Base-by-base conservation (phyloP, 2,797 vertebrate species). In the Pseudomugil gertrudae region DNA sequence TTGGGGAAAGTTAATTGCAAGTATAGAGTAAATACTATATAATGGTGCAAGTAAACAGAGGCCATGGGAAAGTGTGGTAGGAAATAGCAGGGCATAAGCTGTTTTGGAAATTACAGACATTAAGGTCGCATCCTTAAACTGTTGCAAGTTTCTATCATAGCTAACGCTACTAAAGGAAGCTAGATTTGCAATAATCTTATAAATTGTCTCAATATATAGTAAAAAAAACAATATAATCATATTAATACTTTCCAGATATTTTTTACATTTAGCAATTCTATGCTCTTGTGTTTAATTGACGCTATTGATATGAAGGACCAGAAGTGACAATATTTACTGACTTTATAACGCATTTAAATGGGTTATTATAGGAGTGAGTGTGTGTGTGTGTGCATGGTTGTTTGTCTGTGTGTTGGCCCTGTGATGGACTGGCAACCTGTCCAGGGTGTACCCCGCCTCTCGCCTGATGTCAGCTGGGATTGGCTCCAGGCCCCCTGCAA, bases 261-360 rank as follows among this genome's bases (percentile, higher is more conserved):
- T 72, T 29, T 21, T 40, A 50, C 23, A 27, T 71, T 60, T 63
- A 35, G 54, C 53, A 66, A 50, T 27, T 56, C 23, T 32, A 23
- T 54, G 6, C 13, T 51, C 19, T 45, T 57, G 58, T 69, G 56
- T 64, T 66, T 32, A 52, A n/a, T n/a, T n/a, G n/a, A n/a, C n/a
- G n/a, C n/a, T n/a, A 30, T 30, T 30, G 3, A 30, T 30, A 30
- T 30, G 29, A 32, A 5, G 32, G 8, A 32, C 1, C 32, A 32
- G 8, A 32, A 6, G 73, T 70, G 55, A 61, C 75, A 75, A 80
- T 72, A 77, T 54, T 78, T 35, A 77, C 58, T 50, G 68, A 80
- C 54, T 81, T 77, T 57, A 74, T 67, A 85, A 80, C 74, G 71
- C 11, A 56, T 77, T 85, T 69, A 77, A 73, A 79, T 29, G 45